A percentile compares a stretch with the other conserved stretches of the same genome.
Evolutionary conservation across 2,888 invertebrate genomes (phyloP).

Genomic region (Tiphia femorata): DNA sequence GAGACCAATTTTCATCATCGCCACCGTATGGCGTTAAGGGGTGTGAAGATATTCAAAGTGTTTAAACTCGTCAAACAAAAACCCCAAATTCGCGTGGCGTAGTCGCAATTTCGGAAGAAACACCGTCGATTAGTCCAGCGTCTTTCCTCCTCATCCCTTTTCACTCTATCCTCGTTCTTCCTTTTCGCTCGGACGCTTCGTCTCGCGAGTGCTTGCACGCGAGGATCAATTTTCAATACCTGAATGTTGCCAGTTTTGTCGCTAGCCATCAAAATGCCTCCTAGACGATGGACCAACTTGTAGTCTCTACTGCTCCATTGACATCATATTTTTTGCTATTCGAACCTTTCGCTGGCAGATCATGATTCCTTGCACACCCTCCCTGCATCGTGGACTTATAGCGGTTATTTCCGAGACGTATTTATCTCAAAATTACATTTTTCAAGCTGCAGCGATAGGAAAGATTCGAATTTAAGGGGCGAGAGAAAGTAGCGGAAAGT

Average conservation of each 20-base stretch:
- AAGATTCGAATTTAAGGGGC: too few species aligned
- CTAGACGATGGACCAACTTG: slow-evolving; percentile 16
- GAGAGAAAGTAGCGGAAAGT: neutral
- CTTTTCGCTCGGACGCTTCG: neutral
- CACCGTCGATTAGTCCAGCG: slow-evolving; percentile 11
- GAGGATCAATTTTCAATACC: slow-evolving; percentile 55
- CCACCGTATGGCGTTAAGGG: slow-evolving; percentile 7
- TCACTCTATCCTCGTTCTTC: neutral
- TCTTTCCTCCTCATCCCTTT: slow-evolving; percentile 4
- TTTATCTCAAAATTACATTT: too few species aligned
- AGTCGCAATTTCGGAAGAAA: slow-evolving; percentile 27
- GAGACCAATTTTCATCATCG: slow-evolving; percentile 18
- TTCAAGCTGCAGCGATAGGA: too few species aligned
- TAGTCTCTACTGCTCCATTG: too few species aligned
- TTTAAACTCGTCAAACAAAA: slow-evolving; percentile 34
- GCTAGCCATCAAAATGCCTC: slow-evolving; percentile 19
- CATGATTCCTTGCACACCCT: too few species aligned
- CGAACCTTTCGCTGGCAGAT: neutral
- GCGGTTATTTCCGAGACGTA: too few species aligned
- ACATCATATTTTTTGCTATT: too few species aligned
- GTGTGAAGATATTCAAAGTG: slow-evolving; percentile 35
- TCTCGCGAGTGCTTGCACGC: slow-evolving; percentile 42
- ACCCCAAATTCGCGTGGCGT: slow-evolving; percentile 26
- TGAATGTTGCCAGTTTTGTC: slow-evolving; percentile 41
- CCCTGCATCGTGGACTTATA: too few species aligned